Evolutionary conservation across 2,888 invertebrate species (phyloP), one percentile per base, ranked within the genome.

Genomic region (Athalia circularis): DNA sequence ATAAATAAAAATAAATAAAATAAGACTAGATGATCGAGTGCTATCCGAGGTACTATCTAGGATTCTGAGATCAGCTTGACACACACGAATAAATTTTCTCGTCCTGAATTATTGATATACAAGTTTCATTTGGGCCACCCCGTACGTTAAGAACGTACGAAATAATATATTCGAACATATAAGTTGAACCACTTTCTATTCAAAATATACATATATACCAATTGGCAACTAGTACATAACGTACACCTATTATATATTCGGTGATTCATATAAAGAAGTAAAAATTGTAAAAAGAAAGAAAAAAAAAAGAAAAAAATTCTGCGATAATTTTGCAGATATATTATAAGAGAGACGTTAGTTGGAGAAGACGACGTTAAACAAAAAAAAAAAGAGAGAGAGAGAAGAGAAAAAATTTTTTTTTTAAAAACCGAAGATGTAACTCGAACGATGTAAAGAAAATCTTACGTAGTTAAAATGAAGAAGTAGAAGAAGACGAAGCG

Each of bases 161-260:
- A 15, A n/a, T 8, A 48, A 1, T 50, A 13, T 1, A 15, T 43
- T 15, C n/a, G 5, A 64, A 43, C 5, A 8, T 9, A 29, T 52
- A 52, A 50, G 52, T 54, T 29, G 54, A 15, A 54, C 68, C 43
- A 52, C 68, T 68, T 68, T 68, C 68, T 68, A 68, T 54, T 68
- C 54, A 11, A 29, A 54, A 54, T 50, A 50, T 67, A 68, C 29
- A 50, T 29, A 54, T 67, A 29, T 52, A 11, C 52, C 9, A 48
- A 48, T 52, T 9, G 15, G 29, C 52, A 67, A 54, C 54, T 43
- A 50, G 68, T 29, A 29, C 29, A 52, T 52, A 6, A 6, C 1
- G 64, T 8, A 13, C 3, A 8, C 9, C 7, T 29, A 9, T 13
- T 11, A 47, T 65, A 52, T 68, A 52, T 13, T 29, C 29, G 15